Base-by-base conservation (phyloP, 2,113 vertebrate genomes). In the Illadopsis cleaveri region DNA sequence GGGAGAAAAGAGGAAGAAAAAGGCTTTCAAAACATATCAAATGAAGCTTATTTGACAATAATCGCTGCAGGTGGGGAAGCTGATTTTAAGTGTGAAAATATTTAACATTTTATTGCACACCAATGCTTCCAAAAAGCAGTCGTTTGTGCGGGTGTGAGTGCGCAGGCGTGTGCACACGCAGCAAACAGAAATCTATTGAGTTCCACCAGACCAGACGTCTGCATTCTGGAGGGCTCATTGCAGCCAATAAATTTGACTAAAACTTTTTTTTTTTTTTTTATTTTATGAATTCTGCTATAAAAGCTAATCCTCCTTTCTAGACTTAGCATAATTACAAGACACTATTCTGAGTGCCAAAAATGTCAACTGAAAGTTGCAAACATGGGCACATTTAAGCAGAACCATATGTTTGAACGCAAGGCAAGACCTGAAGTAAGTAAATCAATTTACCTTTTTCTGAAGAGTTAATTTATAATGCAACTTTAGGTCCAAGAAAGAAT, bases 181-280 rank as follows among this genome's bases (percentile, higher is more conserved):
- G 76, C 38, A 78, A 98, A 98, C 97, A 98, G 98, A 97, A 98
- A 97, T 96, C 97, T 94, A 97, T 97, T 98, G 97, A 98, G 96
- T 78, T 97, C 92, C 83, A 92, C 94, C 96, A 98, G 98, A 98
- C 98, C 97, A 98, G 98, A 98, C 97, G 98, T 98, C 98, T 98
- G 90, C 98, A 95, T 98, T 98, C 98, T 98, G 96, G 89, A 97
- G 94, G 96, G 93, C 93, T 97, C 97, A 95, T 97, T 97, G 97
- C 98, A 98, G 97, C 98, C 98, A 98, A 98, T 98, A 98, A 98
- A 98, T 98, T 98, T 97, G 93, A 94, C 97, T 97, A 95, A 95
- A 96, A 89, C 80, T 97, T 95, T 93, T 97, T 87, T 91, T 42
- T 75, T 77, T 37, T 54, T 54, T 12, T 50, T 50, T 4, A 94